These are phyloP conservation scores for Anisognathus igniventris DNA, from an alignment of 2,797 vertebrate genomes.

Conservation along the genomic window DNA sequence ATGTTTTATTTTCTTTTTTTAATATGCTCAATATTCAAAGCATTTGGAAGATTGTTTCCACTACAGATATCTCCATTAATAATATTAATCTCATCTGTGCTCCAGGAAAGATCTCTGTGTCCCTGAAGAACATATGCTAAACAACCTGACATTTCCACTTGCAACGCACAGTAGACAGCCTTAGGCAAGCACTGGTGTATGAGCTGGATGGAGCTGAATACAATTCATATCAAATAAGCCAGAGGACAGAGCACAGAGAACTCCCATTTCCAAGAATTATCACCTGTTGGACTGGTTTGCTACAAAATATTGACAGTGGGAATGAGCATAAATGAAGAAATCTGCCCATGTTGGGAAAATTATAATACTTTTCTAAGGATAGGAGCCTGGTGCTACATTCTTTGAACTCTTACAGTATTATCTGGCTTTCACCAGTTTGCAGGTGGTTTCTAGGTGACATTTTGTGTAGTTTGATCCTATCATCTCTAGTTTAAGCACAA, in stretches of 20 bases:
- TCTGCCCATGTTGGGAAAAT: background rate
- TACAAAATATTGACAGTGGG: background rate
- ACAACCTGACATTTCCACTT: constrained; percentile 45
- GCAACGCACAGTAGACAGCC: background rate
- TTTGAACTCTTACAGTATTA: background rate
- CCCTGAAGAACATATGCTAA: constrained; percentile 46
- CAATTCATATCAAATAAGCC: constrained; percentile 3
- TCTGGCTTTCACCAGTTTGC: background rate
- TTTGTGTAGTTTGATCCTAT: background rate
- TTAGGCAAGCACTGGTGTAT: background rate
- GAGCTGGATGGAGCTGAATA: background rate
- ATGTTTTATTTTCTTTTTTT: constrained; percentile 29
- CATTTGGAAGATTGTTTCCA: constrained; percentile 23
- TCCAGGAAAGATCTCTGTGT: constrained; percentile 13
- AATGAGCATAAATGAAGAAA: background rate
- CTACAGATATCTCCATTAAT: constrained; percentile 36
- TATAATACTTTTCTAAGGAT: background rate
- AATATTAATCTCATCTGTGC: constrained; percentile 23
- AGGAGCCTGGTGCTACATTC: background rate
- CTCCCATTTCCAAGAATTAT: background rate
- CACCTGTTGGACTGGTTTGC: background rate
- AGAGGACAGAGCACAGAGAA: background rate
- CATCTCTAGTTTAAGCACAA: background rate
- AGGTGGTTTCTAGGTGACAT: background rate
- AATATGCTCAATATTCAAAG: constrained; percentile 35